Evolutionary conservation across 2,113 vertebrate species (phyloP).

Genomic region (Silurus glanis): DNA sequence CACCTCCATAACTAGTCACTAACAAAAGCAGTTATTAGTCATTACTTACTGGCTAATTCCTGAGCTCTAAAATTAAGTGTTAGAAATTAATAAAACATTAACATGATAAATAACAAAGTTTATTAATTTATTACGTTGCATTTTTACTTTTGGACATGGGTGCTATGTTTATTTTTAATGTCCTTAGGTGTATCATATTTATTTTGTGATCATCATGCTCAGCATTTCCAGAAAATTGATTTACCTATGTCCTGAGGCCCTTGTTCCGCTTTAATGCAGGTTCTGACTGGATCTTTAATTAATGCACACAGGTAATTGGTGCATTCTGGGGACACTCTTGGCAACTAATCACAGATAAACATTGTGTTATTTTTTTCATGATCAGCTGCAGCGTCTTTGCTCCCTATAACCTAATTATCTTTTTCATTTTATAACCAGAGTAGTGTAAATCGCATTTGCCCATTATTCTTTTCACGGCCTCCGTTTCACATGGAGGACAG

Average conservation of each 20-base stretch:
- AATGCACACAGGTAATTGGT: slow-evolving; percentile 58
- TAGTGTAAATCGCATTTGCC: slow-evolving; percentile 56
- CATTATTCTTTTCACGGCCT: slow-evolving; percentile 59
- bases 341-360: slow-evolving; percentile 57
- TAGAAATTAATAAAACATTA: too few relatives aligned
- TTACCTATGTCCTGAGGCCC: slow-evolving; percentile 36
- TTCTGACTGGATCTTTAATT: slow-evolving; percentile 60
- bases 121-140: not conserved
- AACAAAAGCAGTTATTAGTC: too few relatives aligned
- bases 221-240: slow-evolving; percentile 31
- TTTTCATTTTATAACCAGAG: slow-evolving; percentile 63
- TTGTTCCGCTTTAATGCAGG: slow-evolving; percentile 38
- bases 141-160: not conserved
- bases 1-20: too few relatives aligned
- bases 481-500: slow-evolving; percentile 5
- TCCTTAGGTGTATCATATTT: not conserved
- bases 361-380: slow-evolving; percentile 19
- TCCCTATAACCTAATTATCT: slow-evolving; percentile 58
- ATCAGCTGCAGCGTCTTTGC: slow-evolving; percentile 46
- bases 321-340: slow-evolving; percentile 60
- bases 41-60: too few relatives aligned
- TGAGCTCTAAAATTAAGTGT: too few relatives aligned
- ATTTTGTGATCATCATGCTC: slow-evolving; percentile 4
- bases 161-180: not conserved
- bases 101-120: not conserved